Conservation (phyloP, 2,113 vertebrate species). For the Raja brachyura region DNA sequence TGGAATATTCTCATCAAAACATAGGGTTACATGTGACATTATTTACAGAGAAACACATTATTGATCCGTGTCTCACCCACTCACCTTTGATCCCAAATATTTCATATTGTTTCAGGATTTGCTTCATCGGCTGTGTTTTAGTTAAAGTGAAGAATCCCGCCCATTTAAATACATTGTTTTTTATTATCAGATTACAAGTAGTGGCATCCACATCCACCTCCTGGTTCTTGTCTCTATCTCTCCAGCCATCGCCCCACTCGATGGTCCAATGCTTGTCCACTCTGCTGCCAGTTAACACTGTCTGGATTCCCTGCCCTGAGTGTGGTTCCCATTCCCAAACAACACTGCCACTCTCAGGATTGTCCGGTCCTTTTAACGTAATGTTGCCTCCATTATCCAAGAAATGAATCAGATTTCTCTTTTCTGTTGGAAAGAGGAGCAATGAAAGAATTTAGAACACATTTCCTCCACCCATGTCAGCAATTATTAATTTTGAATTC, state of each 20-base stretch:
- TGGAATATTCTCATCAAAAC: too few relatives aligned
- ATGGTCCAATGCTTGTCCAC: not conserved
- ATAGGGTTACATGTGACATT: not conserved
- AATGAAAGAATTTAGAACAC: not conserved
- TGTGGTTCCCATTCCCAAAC: not conserved
- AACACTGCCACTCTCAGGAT: not conserved
- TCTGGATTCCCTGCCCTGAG: not conserved
- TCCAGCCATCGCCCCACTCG: not conserved
- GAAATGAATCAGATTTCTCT: not conserved
- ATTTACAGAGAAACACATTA: not conserved
- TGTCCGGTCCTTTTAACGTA: not conserved
- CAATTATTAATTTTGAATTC: not conserved
- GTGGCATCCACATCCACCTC: fast-evolving
- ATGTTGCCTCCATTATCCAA: not conserved
- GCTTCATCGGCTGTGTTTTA: not conserved
- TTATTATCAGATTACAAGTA: not conserved
- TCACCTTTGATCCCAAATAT: slow-evolving; percentile 15
- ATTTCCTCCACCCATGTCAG: not conserved
- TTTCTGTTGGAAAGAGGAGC: not conserved
- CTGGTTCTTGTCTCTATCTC: not conserved
- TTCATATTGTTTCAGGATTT: not conserved
- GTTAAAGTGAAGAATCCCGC: not conserved
- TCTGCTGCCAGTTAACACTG: not conserved
- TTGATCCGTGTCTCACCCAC: not conserved
- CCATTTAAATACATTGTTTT: not conserved